Conservation (phyloP, 2,888 invertebrate species). For the Bruchidius siliquastri region DNA sequence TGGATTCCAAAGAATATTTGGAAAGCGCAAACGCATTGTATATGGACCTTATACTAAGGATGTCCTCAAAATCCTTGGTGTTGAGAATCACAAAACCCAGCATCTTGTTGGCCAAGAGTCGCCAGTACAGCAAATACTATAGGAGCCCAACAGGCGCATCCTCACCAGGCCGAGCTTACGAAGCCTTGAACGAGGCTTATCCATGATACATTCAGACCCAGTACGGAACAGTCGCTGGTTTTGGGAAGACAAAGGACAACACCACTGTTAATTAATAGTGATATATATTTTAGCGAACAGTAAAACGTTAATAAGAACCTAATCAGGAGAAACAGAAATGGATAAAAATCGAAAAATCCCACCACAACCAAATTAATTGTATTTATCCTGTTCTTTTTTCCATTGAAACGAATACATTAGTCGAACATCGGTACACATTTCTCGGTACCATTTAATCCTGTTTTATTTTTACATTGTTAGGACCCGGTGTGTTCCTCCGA, state of each 20-base stretch:
- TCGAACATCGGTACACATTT: conserved; percentile 38
- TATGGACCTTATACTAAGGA: too few species aligned
- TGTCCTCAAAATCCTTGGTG: too few species aligned
- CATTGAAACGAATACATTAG: conserved; percentile 36
- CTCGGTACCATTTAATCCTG: conserved; percentile 39
- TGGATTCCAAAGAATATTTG: too few species aligned
- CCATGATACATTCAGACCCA: too few species aligned
- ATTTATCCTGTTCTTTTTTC: conserved; percentile 19
- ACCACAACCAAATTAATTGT: neutral
- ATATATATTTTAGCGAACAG: neutral
- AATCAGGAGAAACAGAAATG: neutral
- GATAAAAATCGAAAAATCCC: neutral
- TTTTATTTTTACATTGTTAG: conserved; percentile 43
- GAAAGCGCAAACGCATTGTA: too few species aligned
- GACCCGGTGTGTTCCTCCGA: conserved; percentile 37
- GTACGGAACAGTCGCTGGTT: too few species aligned
- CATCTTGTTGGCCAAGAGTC: too few species aligned
- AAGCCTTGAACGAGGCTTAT: too few species aligned
- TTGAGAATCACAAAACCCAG: too few species aligned
- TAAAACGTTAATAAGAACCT: neutral
- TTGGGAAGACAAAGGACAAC: neutral
- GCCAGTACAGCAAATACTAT: too few species aligned
- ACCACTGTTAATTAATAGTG: neutral
- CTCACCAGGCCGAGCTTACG: too few species aligned
- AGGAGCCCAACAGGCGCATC: too few species aligned